phyloP scores from a whole-genome alignment of 2,888 invertebrate genomes.

The Hydropsyche betteni region DNA sequence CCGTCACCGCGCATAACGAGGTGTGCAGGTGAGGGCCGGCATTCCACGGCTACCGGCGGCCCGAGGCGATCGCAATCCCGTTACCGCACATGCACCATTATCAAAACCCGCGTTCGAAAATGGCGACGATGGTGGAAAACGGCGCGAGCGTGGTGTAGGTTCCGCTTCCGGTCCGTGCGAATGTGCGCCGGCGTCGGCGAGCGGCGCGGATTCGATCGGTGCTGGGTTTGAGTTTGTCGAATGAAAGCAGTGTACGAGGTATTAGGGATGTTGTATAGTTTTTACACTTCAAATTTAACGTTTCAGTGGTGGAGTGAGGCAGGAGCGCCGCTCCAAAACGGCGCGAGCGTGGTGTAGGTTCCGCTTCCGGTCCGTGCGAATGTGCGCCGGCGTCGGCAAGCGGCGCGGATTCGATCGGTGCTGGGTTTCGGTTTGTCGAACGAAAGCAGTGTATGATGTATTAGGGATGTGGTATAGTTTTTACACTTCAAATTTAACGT shows the following conservation, averaged over 20 bases:
- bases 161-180: background rate
- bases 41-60: slow-evolving; percentile 26
- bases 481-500: too few relatives aligned
- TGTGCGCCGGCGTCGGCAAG: background rate
- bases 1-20: slow-evolving; percentile 64
- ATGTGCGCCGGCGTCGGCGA: background rate
- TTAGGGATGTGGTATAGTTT: too few relatives aligned
- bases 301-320: too few relatives aligned
- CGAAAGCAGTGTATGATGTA: too few relatives aligned
- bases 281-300: too few relatives aligned
- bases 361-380: background rate
- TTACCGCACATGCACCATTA: slow-evolving; percentile 36
- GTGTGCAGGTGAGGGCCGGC: slow-evolving; percentile 51
- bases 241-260: too few relatives aligned
- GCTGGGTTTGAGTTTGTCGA: too few relatives aligned
- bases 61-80: slow-evolving; percentile 42
- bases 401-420: background rate
- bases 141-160: slow-evolving; percentile 22
- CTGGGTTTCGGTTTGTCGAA: too few relatives aligned
- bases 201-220: background rate
- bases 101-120: background rate
- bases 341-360: slow-evolving; percentile 26
- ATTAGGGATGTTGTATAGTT: too few relatives aligned
- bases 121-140: too few relatives aligned
- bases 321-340: too few relatives aligned